Conservation (phyloP, 2,113 vertebrate genomes). For the Bettongia penicillata region DNA sequence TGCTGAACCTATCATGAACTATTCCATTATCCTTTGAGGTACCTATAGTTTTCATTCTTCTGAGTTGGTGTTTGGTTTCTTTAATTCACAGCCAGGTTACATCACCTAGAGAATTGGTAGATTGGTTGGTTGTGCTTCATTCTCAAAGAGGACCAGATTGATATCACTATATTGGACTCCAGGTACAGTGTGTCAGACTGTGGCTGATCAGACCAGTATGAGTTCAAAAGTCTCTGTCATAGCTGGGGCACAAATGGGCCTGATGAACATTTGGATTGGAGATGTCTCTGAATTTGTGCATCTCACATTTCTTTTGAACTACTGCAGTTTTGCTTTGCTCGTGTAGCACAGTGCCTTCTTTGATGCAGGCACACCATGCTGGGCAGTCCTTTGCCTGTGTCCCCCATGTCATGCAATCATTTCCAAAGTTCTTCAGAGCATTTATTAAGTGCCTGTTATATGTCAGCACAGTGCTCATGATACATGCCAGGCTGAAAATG, state of each 20-base stretch:
- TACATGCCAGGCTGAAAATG: no score
- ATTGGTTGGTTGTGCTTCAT: not conserved
- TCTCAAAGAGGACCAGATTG: not conserved
- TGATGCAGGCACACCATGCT: not conserved
- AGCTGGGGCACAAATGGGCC: not conserved
- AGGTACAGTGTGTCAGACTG: not conserved
- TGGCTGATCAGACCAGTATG: no score
- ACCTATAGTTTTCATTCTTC: not conserved
- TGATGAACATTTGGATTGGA: not conserved
- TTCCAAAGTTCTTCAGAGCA: not conserved
- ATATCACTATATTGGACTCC: not conserved
- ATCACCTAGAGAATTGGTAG: not conserved
- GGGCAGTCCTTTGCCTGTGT: not conserved
- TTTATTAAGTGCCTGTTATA: not conserved
- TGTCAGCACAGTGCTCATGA: no score
- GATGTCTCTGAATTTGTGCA: not conserved
- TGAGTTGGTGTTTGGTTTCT: not conserved
- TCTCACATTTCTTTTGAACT: not conserved
- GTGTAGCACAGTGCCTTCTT: not conserved
- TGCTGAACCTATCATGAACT: not conserved
- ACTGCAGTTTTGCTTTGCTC: not conserved
- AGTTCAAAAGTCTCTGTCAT: no score
- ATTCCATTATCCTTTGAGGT: not conserved
- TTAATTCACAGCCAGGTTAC: not conserved
- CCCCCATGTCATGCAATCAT: not conserved